Evolutionary conservation across 1,140 invertebrate genomes (phyloP).

Genomic region (Pseudomyrmex concolor): DNA sequence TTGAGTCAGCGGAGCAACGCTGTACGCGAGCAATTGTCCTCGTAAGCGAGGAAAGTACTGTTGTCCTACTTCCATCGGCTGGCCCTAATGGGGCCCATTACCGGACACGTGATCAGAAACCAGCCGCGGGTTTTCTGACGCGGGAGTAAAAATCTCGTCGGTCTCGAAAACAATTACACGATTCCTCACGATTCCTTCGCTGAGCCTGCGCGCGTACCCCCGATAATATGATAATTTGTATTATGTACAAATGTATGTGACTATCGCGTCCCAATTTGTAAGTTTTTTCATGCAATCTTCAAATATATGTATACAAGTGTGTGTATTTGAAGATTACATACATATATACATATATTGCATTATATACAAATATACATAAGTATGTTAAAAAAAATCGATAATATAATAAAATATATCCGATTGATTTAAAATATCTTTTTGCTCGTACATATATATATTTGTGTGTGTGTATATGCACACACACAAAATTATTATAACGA

Average conservation of each 20-base stretch:
- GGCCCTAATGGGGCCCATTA: slow-evolving; percentile 49
- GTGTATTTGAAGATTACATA: no score
- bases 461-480: not conserved
- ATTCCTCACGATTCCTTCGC: not conserved
- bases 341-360: not conserved
- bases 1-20: slow-evolving; percentile 40
- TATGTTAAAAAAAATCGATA: no score
- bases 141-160: slow-evolving; percentile 10
- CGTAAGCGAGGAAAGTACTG: slow-evolving; percentile 38
- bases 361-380: not conserved
- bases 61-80: slow-evolving; percentile 63
- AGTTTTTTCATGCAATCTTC: not conserved
- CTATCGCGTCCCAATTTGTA: not conserved
- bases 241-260: no score
- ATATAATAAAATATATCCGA: no score
- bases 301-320: not conserved
- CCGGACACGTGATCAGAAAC: slow-evolving; percentile 47
- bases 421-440: no score
- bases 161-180: slow-evolving; percentile 19
- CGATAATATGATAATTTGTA: not conserved
- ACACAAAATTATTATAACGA: not conserved
- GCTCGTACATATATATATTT: not conserved
- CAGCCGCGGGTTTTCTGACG: slow-evolving; percentile 9
- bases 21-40: slow-evolving; percentile 43
- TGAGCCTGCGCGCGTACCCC: not conserved